These are phyloP conservation scores for Cheilosia urbana DNA, from an alignment of 2,888 invertebrate species.

Conservation along the genomic window DNA sequence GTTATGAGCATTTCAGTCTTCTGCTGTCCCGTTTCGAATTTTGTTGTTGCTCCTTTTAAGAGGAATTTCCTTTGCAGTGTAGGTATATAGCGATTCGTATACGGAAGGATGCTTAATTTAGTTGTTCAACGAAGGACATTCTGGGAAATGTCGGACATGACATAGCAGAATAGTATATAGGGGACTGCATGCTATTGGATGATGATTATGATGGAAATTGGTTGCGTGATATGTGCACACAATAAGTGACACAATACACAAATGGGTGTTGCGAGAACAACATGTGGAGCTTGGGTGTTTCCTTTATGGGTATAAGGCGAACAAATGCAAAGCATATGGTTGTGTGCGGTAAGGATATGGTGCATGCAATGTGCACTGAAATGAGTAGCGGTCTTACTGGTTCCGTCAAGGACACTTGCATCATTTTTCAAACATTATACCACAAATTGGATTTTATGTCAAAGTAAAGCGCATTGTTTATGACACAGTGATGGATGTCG, in stretches of 20 bases:
- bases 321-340: slow-evolving; percentile 19
- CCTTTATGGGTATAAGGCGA: not conserved
- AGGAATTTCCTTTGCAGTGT: slow-evolving; percentile 9
- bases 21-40: not conserved
- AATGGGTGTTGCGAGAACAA: slow-evolving; percentile 21
- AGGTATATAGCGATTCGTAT: slow-evolving; percentile 1
- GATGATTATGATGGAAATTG: slow-evolving; percentile 61
- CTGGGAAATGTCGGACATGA: slow-evolving; percentile 16
- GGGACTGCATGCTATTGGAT: slow-evolving; percentile 44
- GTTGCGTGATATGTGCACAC: slow-evolving; percentile 62
- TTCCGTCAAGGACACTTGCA: slow-evolving; percentile 35
- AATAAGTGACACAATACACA: slow-evolving; percentile 50
- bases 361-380: slow-evolving; percentile 20
- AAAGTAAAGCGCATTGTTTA: slow-evolving; percentile 47
- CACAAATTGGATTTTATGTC: slow-evolving; percentile 57
- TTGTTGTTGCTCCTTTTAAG: not conserved
- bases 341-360: slow-evolving; percentile 23
- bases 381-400: slow-evolving; percentile 29
- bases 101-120: slow-evolving; percentile 35
- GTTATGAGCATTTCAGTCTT: slow-evolving; percentile 49
- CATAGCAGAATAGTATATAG: not conserved
- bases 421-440: slow-evolving; percentile 50
- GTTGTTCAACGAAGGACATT: slow-evolving; percentile 26
- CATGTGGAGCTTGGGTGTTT: not conserved
- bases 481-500: slow-evolving; percentile 54